phyloP scores from a whole-genome alignment of 1,140 invertebrate species.

The Microplitis mediator region DNA sequence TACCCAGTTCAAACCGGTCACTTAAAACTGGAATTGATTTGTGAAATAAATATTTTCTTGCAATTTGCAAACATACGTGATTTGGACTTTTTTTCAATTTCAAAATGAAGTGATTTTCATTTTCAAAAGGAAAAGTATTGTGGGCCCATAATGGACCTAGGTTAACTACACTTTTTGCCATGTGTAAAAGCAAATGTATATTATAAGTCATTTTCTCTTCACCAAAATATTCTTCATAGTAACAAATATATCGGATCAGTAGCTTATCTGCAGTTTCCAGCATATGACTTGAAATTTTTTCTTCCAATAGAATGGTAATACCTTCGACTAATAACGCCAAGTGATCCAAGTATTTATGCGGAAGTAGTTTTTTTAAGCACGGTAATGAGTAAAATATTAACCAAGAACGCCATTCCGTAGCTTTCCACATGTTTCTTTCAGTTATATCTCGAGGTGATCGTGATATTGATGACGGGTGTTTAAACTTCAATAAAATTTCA shows the following conservation, averaged over 20 bases:
- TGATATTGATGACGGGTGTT: slow-evolving; percentile 13
- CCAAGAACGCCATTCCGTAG: slow-evolving; percentile 22
- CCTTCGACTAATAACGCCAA: background rate
- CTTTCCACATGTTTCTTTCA: slow-evolving; percentile 23
- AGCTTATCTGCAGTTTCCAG: background rate
- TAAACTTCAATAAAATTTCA: slow-evolving; percentile 13
- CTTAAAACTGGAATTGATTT: background rate
- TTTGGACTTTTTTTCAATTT: slow-evolving; percentile 16
- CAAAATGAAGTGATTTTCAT: slow-evolving; percentile 14
- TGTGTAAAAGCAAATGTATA: slow-evolving; percentile 11
- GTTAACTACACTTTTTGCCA: slow-evolving; percentile 4
- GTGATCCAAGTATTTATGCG: slow-evolving; percentile 7
- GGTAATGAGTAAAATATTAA: slow-evolving; percentile 7
- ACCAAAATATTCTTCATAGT: slow-evolving; percentile 10
- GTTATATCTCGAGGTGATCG: slow-evolving; percentile 1
- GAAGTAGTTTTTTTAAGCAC: slow-evolving; percentile 4
- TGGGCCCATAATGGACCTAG: slow-evolving; percentile 8
- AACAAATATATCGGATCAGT: background rate
- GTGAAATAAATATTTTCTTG: background rate
- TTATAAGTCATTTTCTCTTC: slow-evolving; percentile 10
- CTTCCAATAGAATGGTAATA: no score
- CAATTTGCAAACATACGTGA: background rate
- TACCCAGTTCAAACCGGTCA: background rate
- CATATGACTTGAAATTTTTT: no score
- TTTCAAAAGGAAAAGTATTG: slow-evolving; percentile 16